Evolutionary conservation across 2,888 invertebrate genomes (phyloP).

Genomic region (Cephonodes hylas): DNA sequence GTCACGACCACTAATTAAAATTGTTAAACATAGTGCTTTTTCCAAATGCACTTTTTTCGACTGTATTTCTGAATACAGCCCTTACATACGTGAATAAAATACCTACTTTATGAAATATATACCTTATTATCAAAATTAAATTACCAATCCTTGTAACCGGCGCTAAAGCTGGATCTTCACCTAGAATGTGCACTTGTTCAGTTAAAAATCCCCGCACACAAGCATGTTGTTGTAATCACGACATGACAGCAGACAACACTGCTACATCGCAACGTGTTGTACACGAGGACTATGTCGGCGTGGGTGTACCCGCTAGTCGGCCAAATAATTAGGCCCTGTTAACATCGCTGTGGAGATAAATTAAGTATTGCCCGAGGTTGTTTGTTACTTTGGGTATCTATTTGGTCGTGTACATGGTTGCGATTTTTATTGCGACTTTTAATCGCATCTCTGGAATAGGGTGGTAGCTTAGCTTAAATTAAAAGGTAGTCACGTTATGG

Average conservation of each 20-base stretch:
- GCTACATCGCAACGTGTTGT: not conserved
- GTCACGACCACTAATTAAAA: too few relatives aligned
- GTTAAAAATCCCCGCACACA: not conserved
- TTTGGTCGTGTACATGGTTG: not conserved
- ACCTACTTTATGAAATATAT: too few relatives aligned
- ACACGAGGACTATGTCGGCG: not conserved
- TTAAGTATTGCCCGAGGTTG: not conserved
- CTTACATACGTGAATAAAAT: too few relatives aligned
- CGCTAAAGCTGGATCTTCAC: too few relatives aligned
- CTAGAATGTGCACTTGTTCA: not conserved
- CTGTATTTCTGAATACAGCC: too few relatives aligned
- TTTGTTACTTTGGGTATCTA: not conserved
- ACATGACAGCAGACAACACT: not conserved
- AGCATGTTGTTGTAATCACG: not conserved
- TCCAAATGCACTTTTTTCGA: too few relatives aligned
- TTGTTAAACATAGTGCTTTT: too few relatives aligned
- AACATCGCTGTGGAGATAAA: not conserved
- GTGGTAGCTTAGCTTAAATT: too few relatives aligned
- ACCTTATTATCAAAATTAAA: too few relatives aligned
- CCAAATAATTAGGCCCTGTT: constrained; percentile 3
- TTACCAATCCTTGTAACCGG: too few relatives aligned
- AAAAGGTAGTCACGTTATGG: too few relatives aligned
- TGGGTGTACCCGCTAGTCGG: not conserved
- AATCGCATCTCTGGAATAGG: not conserved
- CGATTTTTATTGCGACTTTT: constrained; percentile 1